A percentile compares a stretch with the other conserved stretches of the same genome.
Evolutionary conservation across 2,888 invertebrate genomes (phyloP).

Genomic region (Agrochola macilenta): DNA sequence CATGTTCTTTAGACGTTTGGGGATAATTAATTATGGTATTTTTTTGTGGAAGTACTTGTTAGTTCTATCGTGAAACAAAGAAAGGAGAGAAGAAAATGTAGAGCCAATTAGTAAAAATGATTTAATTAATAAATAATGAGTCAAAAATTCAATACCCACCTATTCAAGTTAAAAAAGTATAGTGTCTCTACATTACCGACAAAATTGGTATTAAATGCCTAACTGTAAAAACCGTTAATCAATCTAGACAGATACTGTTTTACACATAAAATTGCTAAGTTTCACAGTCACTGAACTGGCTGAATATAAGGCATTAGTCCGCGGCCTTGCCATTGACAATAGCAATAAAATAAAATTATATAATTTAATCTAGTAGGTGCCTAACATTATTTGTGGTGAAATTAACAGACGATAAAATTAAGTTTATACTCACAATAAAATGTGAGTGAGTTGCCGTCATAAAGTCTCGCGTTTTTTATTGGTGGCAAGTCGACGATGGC

Average conservation of each 20-base stretch:
- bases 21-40: slow-evolving; percentile 48
- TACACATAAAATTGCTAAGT: slow-evolving; percentile 31
- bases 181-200: not conserved
- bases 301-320: slow-evolving; percentile 74
- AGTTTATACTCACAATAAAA: slow-evolving; percentile 91
- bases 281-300: slow-evolving; percentile 71
- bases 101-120: not conserved
- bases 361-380: slow-evolving; percentile 86
- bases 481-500: slow-evolving; percentile 86
- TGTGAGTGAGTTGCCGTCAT: slow-evolving; percentile 91
- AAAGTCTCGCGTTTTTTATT: slow-evolving; percentile 91
- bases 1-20: slow-evolving; percentile 59
- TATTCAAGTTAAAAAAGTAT: not conserved
- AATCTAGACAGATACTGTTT: slow-evolving; percentile 10
- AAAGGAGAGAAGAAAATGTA: slow-evolving; percentile 3
- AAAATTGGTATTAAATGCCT: not conserved
- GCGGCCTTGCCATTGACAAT: slow-evolving; percentile 84
- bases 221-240: not conserved
- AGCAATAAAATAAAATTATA: slow-evolving; percentile 84
- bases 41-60: not conserved
- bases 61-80: not conserved
- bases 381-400: slow-evolving; percentile 90
- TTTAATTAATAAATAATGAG: not conserved
- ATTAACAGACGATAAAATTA: slow-evolving; percentile 91
- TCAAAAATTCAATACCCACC: not conserved